Evolutionary conservation across 2,113 vertebrate genomes (phyloP).

Genomic region (Megaleporinus macrocephalus): DNA sequence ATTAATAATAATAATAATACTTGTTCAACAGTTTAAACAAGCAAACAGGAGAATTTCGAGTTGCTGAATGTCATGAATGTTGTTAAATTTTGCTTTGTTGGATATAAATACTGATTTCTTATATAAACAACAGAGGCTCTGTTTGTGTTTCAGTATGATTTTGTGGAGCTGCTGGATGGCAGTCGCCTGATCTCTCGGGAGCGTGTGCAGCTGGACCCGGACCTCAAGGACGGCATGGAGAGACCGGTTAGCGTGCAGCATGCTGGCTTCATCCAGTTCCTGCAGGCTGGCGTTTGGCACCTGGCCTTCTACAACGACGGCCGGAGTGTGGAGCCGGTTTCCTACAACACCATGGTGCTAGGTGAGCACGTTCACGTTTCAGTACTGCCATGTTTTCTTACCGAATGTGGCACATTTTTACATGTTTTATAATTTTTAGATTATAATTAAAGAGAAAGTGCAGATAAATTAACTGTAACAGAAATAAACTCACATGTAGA

Average conservation of each 20-base stretch:
- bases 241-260: slow-evolving; percentile 89
- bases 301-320: slow-evolving; percentile 98
- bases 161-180: slow-evolving; percentile 96
- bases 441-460: too few species aligned
- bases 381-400: too few species aligned
- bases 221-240: slow-evolving; percentile 78
- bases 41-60: too few species aligned
- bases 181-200: slow-evolving; percentile 93
- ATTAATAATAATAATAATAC: too few species aligned
- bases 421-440: too few species aligned
- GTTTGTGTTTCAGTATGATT: slow-evolving; percentile 87
- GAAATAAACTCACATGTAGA: too few species aligned
- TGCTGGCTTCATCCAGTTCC: slow-evolving; percentile 96
- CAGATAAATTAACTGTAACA: too few species aligned
- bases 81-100: too few species aligned
- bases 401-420: too few species aligned
- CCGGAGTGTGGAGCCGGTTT: slow-evolving; percentile 88
- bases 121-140: background rate
- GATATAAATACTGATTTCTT: too few species aligned
- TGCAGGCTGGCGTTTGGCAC: slow-evolving; percentile 97
- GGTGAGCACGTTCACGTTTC: slow-evolving; percentile 78
- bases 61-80: too few species aligned
- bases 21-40: too few species aligned
- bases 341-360: slow-evolving; percentile 94
- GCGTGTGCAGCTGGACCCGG: slow-evolving; percentile 78